phyloP scores from a whole-genome alignment of 2,113 vertebrate species.

The Oenanthe melanoleuca region DNA sequence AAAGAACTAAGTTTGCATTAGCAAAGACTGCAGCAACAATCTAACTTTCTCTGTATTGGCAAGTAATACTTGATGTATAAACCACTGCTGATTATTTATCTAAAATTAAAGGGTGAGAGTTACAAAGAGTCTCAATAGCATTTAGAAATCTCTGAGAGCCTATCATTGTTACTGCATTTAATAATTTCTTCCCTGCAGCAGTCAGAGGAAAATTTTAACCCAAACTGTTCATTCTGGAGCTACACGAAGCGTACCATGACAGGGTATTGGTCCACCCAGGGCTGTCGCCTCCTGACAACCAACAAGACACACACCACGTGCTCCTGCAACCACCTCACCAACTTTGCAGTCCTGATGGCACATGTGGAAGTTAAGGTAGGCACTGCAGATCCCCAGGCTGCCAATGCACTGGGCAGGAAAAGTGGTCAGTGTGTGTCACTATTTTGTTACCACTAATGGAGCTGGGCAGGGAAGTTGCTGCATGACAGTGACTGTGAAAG shows the following conservation, averaged over 20 bases:
- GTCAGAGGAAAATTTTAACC: constrained; percentile 98
- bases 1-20: constrained; percentile 23
- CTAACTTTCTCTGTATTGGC: background rate
- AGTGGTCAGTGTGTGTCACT: background rate
- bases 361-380: constrained; percentile 97
- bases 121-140: background rate
- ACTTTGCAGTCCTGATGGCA: constrained; percentile 98
- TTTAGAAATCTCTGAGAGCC: constrained; percentile 23
- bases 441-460: background rate
- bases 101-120: background rate
- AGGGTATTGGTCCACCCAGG: constrained; percentile 97
- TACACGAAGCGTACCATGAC: constrained; percentile 95
- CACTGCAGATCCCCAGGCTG: background rate
- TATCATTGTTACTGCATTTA: constrained; percentile 59
- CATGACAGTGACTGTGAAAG: background rate
- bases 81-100: background rate
- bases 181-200: constrained; percentile 78
- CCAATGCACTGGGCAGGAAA: background rate
- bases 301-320: constrained; percentile 96
- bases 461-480: background rate
- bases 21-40: background rate
- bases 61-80: background rate
- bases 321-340: constrained; percentile 97
- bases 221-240: constrained; percentile 99
- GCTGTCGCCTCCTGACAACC: constrained; percentile 90